Conservation (phyloP, 2,113 vertebrate genomes). For the Notothenia rossii region DNA sequence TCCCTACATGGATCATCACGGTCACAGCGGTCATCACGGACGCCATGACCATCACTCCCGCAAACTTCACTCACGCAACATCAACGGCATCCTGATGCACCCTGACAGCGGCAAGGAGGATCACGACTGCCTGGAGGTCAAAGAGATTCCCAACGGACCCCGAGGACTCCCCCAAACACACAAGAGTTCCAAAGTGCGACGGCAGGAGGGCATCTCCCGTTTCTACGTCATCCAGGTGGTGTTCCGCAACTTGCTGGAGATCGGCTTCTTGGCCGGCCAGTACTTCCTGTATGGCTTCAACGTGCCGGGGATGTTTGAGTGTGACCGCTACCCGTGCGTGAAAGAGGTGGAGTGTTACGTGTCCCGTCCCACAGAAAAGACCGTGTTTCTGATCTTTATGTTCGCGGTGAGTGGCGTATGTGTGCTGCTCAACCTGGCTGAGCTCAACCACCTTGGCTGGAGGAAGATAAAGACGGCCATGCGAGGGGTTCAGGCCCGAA, state of each 20-base stretch:
- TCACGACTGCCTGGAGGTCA: slow-evolving; percentile 84
- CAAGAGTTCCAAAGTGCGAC: slow-evolving; percentile 81
- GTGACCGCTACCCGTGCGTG: slow-evolving; percentile 90
- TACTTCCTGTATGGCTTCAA: slow-evolving; percentile 92
- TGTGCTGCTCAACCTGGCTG: slow-evolving; percentile 91
- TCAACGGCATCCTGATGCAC: slow-evolving; percentile 86
- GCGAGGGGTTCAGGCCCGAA: slow-evolving; percentile 85
- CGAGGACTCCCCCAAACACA: slow-evolving; percentile 73
- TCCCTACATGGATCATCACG: slow-evolving; percentile 82
- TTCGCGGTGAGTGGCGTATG: slow-evolving; percentile 92
- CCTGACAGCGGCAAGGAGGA: slow-evolving; percentile 84
- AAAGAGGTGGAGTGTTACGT: slow-evolving; percentile 94
- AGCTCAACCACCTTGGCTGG: slow-evolving; percentile 95
- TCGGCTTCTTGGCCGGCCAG: slow-evolving; percentile 90
- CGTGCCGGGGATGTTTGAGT: slow-evolving; percentile 91
- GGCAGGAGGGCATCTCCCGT: slow-evolving; percentile 89
- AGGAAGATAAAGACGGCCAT: slow-evolving; percentile 90
- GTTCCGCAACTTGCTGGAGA: slow-evolving; percentile 90
- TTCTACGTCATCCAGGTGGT: slow-evolving; percentile 95
- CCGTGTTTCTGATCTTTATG: slow-evolving; percentile 92
- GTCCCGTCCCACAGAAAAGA: slow-evolving; percentile 92
- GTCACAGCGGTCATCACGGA: slow-evolving; percentile 80
- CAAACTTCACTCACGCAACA: slow-evolving; percentile 81
- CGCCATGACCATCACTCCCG: slow-evolving; percentile 77
- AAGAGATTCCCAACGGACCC: slow-evolving; percentile 85